Evolutionary conservation across 92 coral and sea anemone species (phyloP).

Genomic region (Actinostola sp.): DNA sequence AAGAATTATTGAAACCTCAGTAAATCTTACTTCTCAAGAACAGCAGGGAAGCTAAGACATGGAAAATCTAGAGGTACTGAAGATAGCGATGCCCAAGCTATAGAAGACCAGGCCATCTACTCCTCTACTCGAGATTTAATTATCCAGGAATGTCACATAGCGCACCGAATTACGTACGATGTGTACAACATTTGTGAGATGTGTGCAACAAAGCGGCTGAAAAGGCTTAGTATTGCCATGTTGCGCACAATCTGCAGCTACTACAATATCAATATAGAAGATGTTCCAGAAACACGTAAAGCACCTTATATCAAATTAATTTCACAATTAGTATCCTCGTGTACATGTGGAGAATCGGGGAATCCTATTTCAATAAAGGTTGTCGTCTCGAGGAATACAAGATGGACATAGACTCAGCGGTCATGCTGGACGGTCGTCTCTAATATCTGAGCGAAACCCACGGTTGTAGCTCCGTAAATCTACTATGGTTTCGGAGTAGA

Average conservation of each 20-base stretch:
- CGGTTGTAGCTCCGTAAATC: too few species aligned
- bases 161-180: slow-evolving; percentile 39
- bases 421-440: too few species aligned
- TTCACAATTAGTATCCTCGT: not conserved
- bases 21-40: slow-evolving; percentile 58
- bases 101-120: slow-evolving; percentile 38
- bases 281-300: slow-evolving; percentile 34
- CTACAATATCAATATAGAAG: slow-evolving; percentile 27
- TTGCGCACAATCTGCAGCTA: slow-evolving; percentile 37
- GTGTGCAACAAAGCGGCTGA: slow-evolving; percentile 27
- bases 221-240: slow-evolving; percentile 20
- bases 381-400: too few species aligned
- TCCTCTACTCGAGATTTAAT: slow-evolving; percentile 10
- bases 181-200: slow-evolving; percentile 46
- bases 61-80: slow-evolving; percentile 1
- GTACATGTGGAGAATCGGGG: not conserved
- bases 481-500: too few species aligned
- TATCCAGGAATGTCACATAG: slow-evolving; percentile 45
- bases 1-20: slow-evolving; percentile 33
- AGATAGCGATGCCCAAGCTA: slow-evolving; percentile 14
- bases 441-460: too few species aligned
- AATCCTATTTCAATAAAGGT: not conserved
- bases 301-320: slow-evolving; percentile 22
- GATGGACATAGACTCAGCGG: too few species aligned
- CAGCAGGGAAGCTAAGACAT: slow-evolving; percentile 34